Conservation (phyloP, 2,113 vertebrate species). For the Chionodraco myersi region DNA sequence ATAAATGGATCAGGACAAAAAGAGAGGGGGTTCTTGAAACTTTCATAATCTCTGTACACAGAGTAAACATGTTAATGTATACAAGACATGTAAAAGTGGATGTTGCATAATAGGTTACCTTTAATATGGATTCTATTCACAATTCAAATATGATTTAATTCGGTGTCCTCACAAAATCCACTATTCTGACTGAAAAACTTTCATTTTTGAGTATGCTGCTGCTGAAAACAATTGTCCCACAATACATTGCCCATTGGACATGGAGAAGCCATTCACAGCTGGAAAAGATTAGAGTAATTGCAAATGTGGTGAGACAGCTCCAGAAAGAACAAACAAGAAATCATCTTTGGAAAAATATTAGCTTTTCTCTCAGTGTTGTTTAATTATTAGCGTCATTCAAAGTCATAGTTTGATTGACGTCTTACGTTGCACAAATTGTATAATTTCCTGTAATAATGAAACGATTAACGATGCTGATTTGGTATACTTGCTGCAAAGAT, state of each 20-base stretch:
- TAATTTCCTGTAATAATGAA: constrained; percentile 2
- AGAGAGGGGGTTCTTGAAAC: no score
- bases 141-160: background rate
- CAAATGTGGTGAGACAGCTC: constrained; percentile 12
- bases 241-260: constrained; percentile 14
- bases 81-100: no score
- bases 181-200: background rate
- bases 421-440: background rate
- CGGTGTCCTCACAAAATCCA: background rate
- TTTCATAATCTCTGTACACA: no score
- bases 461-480: background rate
- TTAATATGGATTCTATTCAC: background rate
- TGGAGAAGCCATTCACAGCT: constrained; percentile 23
- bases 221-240: background rate
- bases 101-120: no score
- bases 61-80: no score
- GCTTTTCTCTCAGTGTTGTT: constrained; percentile 1
- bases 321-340: constrained; percentile 18
- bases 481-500: background rate
- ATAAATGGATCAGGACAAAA: no score
- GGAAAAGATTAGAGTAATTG: constrained; percentile 26
- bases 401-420: background rate
- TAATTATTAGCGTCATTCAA: background rate
- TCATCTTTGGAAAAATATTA: constrained; percentile 15
- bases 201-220: background rate